Evolutionary conservation across 2,888 invertebrate species (phyloP).

Genomic region (Tiphia femorata): DNA sequence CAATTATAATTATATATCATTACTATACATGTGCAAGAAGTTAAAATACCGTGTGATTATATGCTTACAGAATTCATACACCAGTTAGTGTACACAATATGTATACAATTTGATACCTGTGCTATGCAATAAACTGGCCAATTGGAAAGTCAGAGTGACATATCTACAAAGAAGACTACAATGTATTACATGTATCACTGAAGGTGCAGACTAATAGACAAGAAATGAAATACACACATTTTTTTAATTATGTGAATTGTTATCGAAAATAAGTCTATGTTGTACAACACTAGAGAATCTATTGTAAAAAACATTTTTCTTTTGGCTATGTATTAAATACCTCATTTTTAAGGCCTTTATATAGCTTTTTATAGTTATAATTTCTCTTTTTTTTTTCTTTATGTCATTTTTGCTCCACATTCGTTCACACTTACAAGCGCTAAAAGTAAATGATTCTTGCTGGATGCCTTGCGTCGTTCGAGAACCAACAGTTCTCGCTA

Average conservation of each 20-base stretch:
- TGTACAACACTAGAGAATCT: slow-evolving; percentile 13
- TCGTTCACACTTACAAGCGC: no score
- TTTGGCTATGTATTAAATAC: slow-evolving; percentile 41
- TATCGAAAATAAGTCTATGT: slow-evolving; percentile 22
- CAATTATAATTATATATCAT: no score
- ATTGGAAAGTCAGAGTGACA: slow-evolving; percentile 54
- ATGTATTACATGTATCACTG: slow-evolving; percentile 49
- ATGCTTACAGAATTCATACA: slow-evolving; percentile 60
- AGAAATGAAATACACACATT: slow-evolving; percentile 45
- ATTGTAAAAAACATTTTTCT: slow-evolving; percentile 54
- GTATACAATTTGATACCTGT: slow-evolving; percentile 55
- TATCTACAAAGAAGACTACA: slow-evolving; percentile 48
- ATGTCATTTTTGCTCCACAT: no score
- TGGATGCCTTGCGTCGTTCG: no score
- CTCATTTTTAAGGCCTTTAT: no score
- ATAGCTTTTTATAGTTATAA: neutral
- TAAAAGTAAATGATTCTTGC: no score
- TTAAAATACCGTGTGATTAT: slow-evolving; percentile 52
- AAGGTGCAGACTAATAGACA: slow-evolving; percentile 54
- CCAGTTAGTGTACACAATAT: slow-evolving; percentile 58
- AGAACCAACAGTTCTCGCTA: no score
- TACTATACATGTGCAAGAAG: slow-evolving; percentile 26
- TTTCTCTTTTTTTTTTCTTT: neutral
- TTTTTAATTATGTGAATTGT: slow-evolving; percentile 32
- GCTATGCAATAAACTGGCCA: slow-evolving; percentile 53